A percentile compares a stretch with the other conserved stretches of the same genome.
phyloP scores from a whole-genome alignment of 1,140 invertebrate species.

The Cyclargus thomasi region DNA sequence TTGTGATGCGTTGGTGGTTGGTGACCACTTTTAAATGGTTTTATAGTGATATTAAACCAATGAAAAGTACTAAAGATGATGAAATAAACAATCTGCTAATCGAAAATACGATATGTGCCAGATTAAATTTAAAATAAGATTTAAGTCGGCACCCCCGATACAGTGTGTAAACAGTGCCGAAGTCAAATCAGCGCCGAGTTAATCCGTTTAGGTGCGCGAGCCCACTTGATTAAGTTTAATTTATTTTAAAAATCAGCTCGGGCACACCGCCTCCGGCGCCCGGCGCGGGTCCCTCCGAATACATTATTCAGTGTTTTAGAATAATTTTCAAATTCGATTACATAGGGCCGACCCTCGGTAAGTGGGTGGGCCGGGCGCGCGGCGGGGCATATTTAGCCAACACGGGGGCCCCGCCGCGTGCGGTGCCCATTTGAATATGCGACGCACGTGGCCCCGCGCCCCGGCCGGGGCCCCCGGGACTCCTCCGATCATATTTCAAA shows the following conservation, averaged over 20 bases:
- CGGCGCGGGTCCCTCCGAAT: constrained; percentile 62
- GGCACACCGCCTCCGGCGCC: constrained; percentile 58
- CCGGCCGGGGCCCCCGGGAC: constrained; percentile 48
- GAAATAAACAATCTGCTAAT: not conserved
- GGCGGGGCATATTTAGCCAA: constrained; percentile 72
- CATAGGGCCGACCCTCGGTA: constrained; percentile 71
- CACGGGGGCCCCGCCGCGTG: constrained; percentile 68
- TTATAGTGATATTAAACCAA: too few relatives aligned
- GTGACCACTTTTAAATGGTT: too few relatives aligned
- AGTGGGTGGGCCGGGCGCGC: constrained; percentile 69
- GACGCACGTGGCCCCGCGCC: constrained; percentile 59
- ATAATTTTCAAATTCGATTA: constrained; percentile 76
- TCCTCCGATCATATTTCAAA: constrained; percentile 73
- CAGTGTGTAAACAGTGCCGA: constrained; percentile 55
- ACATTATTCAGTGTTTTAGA: constrained; percentile 76
- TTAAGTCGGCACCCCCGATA: constrained; percentile 56
- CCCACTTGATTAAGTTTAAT: constrained; percentile 75
- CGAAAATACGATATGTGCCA: constrained; percentile 26
- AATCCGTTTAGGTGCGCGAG: constrained; percentile 73
- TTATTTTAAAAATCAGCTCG: constrained; percentile 72
- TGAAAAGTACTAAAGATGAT: too few relatives aligned
- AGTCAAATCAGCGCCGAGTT: constrained; percentile 72
- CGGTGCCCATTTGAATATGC: constrained; percentile 72
- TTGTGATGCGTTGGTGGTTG: too few relatives aligned
- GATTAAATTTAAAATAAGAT: constrained; percentile 54